These are phyloP conservation scores for Lucilia cuprina DNA, from an alignment of 1,140 invertebrate species.

Conservation along the genomic window DNA sequence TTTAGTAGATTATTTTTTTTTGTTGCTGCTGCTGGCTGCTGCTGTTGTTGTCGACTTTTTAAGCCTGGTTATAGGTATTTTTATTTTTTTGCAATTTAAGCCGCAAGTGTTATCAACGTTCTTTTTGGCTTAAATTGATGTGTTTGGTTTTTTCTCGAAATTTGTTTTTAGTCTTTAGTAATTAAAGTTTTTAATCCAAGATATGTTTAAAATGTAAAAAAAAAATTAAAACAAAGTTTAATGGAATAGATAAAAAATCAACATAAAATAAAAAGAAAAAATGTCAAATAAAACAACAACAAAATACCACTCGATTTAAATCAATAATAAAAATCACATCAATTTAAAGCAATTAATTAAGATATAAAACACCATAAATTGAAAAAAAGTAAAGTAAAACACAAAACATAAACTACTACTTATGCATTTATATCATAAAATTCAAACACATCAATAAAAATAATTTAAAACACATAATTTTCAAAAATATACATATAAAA, in stretches of 20 bases:
- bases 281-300: neutral
- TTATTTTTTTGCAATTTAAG: slow-evolving; percentile 15
- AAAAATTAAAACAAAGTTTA: neutral
- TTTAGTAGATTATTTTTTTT: slow-evolving; percentile 4
- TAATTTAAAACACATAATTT: neutral
- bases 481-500: neutral
- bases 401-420: neutral
- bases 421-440: neutral
- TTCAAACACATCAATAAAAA: neutral
- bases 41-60: neutral
- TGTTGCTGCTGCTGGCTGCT: neutral
- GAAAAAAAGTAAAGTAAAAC: too few species aligned
- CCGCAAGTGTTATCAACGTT: slow-evolving; percentile 17
- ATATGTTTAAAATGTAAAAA: neutral
- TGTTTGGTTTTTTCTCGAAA: neutral
- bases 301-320: neutral
- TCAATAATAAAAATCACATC: neutral
- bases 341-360: neutral
- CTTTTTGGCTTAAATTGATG: neutral
- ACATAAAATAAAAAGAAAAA: neutral
- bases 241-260: neutral
- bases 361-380: neutral
- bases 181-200: too few species aligned
- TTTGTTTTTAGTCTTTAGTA: too few species aligned
- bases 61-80: neutral